phyloP scores from a whole-genome alignment of 2,888 invertebrate species.

The Ectobius pallidus region DNA sequence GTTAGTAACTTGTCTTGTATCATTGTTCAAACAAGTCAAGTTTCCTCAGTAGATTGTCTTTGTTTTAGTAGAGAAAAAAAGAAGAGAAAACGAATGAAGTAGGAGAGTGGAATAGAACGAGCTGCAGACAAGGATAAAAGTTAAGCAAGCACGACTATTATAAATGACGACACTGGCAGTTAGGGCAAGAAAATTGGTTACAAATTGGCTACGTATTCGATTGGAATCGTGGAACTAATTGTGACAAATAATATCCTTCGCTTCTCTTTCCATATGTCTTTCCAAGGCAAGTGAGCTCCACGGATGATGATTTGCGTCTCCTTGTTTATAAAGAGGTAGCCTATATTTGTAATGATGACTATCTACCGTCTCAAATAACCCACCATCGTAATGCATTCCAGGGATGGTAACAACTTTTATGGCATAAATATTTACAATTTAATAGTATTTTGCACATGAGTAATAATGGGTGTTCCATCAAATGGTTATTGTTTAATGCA shows the following conservation, averaged over 20 bases:
- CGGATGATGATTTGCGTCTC: conserved; percentile 5
- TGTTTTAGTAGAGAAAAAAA: too few species aligned
- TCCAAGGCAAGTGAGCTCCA: neutral
- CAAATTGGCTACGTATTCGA: conserved; percentile 37
- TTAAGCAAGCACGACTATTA: conserved; percentile 7
- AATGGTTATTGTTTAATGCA: too few species aligned
- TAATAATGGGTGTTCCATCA: too few species aligned
- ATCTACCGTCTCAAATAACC: conserved; percentile 8
- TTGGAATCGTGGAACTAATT: conserved; percentile 38
- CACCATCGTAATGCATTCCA: neutral
- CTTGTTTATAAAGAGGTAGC: conserved; percentile 26
- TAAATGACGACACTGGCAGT: conserved; percentile 21
- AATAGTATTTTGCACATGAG: too few species aligned
- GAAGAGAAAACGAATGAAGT: too few species aligned
- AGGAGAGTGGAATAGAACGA: too few species aligned
- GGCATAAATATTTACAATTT: too few species aligned
- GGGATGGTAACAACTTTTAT: too few species aligned
- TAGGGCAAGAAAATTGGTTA: conserved; percentile 30
- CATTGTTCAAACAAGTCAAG: neutral
- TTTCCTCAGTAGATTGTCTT: neutral
- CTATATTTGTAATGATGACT: conserved; percentile 20
- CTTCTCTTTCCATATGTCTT: conserved; percentile 13
- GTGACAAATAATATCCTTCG: conserved; percentile 32
- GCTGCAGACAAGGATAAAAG: too few species aligned
- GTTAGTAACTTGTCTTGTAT: conserved; percentile 1